Base-by-base conservation (phyloP, 2,888 invertebrate genomes). In the Drosophila rellima region DNA sequence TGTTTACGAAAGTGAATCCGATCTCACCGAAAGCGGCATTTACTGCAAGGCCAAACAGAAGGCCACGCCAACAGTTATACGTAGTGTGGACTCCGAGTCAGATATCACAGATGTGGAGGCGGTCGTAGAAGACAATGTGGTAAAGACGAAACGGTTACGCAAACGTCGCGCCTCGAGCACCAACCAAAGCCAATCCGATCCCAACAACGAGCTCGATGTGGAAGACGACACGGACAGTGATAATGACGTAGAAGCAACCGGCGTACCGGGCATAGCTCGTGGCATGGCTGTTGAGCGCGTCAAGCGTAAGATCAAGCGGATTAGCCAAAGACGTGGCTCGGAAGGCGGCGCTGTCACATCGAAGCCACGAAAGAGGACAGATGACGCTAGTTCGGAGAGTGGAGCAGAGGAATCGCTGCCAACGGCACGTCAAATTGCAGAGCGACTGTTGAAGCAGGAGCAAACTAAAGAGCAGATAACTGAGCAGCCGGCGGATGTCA, bases 1-100 rank as follows among this genome's bases (percentile, higher is more conserved):
- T 91, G 93, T 94, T 6, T 94, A 94, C 83, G 94, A 94, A 44
- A 94, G 94, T 78, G 95, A 95, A 80, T 93, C 93, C 2, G 93
- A 93, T 78, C 90, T 92, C 57, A 90, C 91, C 2, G 93, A 93
- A 44, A 91, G 91, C 56, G 87, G 91, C 56, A 80, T 93, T 2
- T 92, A 92, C 54, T 88, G 88, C 2, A 92, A 91, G 42, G 90
- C 78, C 17, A 75, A 68, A 1, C 39, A 31, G 11, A 84, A 82
- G 65, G 11, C 69, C 4, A 78, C 88, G 3, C 66, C 83, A 3
- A 89, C 91, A 6, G 84, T 90, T 20, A 89, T 89, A 70, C 82
- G 91, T 1, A 83, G 75, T 20, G 63, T 90, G 2, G 88, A 87
- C 26, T 80, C 88, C 8, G 83, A 84, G 11, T 89, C 90, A 1